Percentiles rank a stretch among this genome's conserved stretches.
phyloP scores from a whole-genome alignment of 1,140 invertebrate genomes.

The Temnothorax nylanderi region DNA sequence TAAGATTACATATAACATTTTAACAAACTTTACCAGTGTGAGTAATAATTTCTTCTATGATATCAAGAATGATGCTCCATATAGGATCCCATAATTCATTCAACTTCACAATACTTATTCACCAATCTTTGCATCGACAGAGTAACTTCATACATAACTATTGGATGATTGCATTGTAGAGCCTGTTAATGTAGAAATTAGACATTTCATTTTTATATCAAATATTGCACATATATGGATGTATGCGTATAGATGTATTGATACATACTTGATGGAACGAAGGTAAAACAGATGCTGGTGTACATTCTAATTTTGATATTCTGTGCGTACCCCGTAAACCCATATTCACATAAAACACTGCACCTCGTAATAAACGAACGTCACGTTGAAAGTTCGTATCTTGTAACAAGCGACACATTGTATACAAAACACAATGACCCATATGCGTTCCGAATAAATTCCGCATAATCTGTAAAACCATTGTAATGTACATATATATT shows the following conservation, averaged over 20 bases:
- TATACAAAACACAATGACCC: constrained; percentile 94
- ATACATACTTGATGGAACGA: constrained; percentile 90
- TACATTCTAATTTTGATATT: constrained; percentile 91
- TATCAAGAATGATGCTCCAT: constrained; percentile 94
- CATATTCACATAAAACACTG: constrained; percentile 96
- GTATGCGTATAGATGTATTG: neutral
- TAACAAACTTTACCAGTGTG: constrained; percentile 86
- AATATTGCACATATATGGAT: neutral
- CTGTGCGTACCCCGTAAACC: constrained; percentile 91
- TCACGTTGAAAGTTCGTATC: constrained; percentile 85
- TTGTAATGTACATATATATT: too few relatives aligned
- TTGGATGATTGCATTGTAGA: constrained; percentile 89
- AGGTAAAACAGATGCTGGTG: constrained; percentile 92
- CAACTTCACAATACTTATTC: constrained; percentile 91
- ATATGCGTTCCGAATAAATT: constrained; percentile 96
- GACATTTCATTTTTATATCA: neutral
- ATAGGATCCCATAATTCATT: constrained; percentile 90
- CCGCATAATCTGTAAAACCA: constrained; percentile 92
- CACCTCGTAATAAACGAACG: constrained; percentile 90
- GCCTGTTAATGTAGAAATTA: constrained; percentile 86
- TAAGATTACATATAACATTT: constrained; percentile 22
- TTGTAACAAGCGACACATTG: constrained; percentile 93
- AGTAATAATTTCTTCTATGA: constrained; percentile 89
- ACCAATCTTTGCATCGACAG: constrained; percentile 93
- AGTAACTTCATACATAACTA: constrained; percentile 95